Conservation (phyloP, 2,888 invertebrate genomes). For the Lobophora halterata region DNA sequence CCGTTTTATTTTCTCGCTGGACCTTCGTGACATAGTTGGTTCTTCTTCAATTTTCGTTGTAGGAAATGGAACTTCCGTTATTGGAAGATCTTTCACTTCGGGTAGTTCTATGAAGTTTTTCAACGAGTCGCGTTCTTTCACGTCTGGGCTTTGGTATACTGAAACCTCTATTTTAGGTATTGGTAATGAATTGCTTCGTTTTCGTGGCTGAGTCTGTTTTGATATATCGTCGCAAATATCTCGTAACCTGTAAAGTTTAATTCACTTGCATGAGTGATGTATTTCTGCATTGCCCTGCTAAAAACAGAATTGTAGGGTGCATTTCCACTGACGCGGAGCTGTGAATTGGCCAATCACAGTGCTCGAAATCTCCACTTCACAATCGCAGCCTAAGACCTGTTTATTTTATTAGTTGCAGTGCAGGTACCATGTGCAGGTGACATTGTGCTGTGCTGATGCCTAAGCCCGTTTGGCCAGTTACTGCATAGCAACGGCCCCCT, state of each 20-base stretch:
- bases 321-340: no score
- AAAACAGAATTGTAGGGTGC: no score
- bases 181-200: slow-evolving; percentile 95
- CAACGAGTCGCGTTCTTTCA: slow-evolving; percentile 82
- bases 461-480: no score
- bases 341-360: no score
- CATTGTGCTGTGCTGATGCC: no score
- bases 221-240: slow-evolving; percentile 93
- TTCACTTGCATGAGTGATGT: not conserved
- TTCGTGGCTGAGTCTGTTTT: slow-evolving; percentile 88
- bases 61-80: slow-evolving; percentile 76
- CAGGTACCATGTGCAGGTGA: no score
- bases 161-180: slow-evolving; percentile 96
- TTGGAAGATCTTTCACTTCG: slow-evolving; percentile 84
- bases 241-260: slow-evolving; percentile 82
- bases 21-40: slow-evolving; percentile 76
- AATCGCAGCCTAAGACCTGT: no score
- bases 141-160: slow-evolving; percentile 88
- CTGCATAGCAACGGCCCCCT: no score
- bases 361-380: no score
- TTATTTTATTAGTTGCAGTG: no score
- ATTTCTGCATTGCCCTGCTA: no score
- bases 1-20: slow-evolving; percentile 91
- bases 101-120: slow-evolving; percentile 91
- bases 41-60: slow-evolving; percentile 66